A percentile compares a stretch with the other conserved stretches of the same genome.
phyloP scores from a whole-genome alignment of 2,888 invertebrate genomes.

The Craniophora ligustri region DNA sequence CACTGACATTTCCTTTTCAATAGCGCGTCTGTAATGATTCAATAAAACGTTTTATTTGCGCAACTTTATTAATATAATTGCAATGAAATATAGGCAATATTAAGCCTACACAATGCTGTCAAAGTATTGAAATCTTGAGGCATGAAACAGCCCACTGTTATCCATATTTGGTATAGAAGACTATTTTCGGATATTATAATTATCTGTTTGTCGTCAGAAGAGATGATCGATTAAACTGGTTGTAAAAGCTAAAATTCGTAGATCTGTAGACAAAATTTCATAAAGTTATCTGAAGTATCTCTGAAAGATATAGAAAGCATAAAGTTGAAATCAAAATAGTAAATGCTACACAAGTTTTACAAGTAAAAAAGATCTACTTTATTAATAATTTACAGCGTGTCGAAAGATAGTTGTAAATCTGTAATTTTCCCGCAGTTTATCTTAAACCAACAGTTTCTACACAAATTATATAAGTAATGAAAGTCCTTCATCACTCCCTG shows the following conservation, averaged over 20 bases:
- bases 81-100: slow-evolving; percentile 36
- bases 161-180: slow-evolving; percentile 37
- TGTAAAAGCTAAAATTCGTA: no score
- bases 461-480: slow-evolving; percentile 44
- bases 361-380: neutral
- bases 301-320: no score
- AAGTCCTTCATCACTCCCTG: slow-evolving; percentile 55
- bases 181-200: slow-evolving; percentile 33
- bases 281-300: no score
- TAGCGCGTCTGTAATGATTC: slow-evolving; percentile 19
- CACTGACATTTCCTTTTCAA: slow-evolving; percentile 50
- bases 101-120: slow-evolving; percentile 54
- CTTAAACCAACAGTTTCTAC: slow-evolving; percentile 42
- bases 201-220: slow-evolving; percentile 22
- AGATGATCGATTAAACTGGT: slow-evolving; percentile 8
- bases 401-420: slow-evolving; percentile 12
- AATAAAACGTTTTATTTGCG: slow-evolving; percentile 31
- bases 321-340: no score
- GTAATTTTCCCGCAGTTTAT: slow-evolving; percentile 20
- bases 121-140: slow-evolving; percentile 36
- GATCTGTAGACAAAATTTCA: no score
- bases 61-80: slow-evolving; percentile 46
- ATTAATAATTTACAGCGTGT: slow-evolving; percentile 10
- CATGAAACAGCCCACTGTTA: slow-evolving; percentile 30
- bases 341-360: neutral